Evolutionary conservation across 2,888 invertebrate species (phyloP), one percentile per base, ranked within the genome.

Genomic region (Zhuqinia jingwanae): DNA sequence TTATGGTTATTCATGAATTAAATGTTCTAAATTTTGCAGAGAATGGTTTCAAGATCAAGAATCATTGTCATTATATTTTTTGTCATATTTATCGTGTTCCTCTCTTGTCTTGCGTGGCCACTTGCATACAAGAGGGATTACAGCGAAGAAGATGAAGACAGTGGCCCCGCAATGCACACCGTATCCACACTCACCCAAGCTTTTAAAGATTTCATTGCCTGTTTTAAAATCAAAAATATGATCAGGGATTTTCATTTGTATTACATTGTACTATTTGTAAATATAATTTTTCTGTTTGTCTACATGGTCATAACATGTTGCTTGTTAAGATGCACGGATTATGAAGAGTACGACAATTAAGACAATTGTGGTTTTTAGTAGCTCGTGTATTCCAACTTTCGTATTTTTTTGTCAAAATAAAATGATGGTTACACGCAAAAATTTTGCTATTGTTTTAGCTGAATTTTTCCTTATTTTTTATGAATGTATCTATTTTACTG

Each of bases 221-320:
- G n/a, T 73, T 85, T 85, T 36, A 20, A 75, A 6, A 22, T 47
- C n/a, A 20, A 25, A 6, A 36, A 50, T 11, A 45, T 85, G n/a
- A 2, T 58, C 10, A 60, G 20, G 22, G 88, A 88, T 42, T 60
- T 88, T 10, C 70, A 77, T 13, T 30, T 65, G 17, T 88, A 82
- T 60, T 88, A 87, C 56, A 45, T 82, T 6, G 65, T 70, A 27
- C 8, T 85, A 8, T 78, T 75, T 58, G 25, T 36, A 0, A 82
- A 88, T 45, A 60, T 50, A 2, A 2, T 76, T 45, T 85, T 79
- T 17, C 20, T 81, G 5, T 88, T 88, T 53, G n/a, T 85, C 17
- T 56, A 70, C 42, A 88, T 88, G 88, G 78, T 88, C 17, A 27
- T 60, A 1, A 53, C 87, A 13, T 88, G 87, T 30, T 88, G 85